These are phyloP conservation scores for Trichosurus vulpecula DNA, from an alignment of 2,797 vertebrate genomes.

Conservation along the genomic window DNA sequence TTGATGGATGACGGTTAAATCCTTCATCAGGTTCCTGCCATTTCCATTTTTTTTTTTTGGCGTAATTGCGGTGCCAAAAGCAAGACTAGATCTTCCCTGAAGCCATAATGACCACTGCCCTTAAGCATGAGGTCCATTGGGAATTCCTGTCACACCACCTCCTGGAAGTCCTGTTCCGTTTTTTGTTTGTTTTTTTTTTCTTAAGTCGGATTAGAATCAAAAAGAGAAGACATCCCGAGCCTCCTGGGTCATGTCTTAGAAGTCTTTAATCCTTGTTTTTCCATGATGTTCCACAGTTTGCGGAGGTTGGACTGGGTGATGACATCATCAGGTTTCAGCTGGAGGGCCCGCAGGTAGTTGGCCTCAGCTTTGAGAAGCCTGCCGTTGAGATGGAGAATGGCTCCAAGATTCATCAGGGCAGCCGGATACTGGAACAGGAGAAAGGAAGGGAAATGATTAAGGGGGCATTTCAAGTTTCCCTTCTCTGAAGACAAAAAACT, in stretches of 20 bases:
- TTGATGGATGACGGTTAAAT: constrained; percentile 71
- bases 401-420: constrained; percentile 98
- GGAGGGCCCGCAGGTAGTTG: constrained; percentile 97
- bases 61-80: constrained; percentile 72
- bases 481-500: constrained; percentile 58
- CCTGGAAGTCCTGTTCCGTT: constrained; percentile 70
- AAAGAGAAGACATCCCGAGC: constrained; percentile 47
- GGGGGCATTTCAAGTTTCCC: constrained; percentile 58
- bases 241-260: constrained; percentile 84
- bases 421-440: constrained; percentile 92
- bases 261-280: constrained; percentile 97
- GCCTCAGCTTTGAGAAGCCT: constrained; percentile 95
- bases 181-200: not conserved
- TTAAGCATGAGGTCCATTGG: constrained; percentile 63
- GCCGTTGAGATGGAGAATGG: constrained; percentile 98
- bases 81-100: constrained; percentile 75
- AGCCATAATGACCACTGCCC: constrained; percentile 74
- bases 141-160: constrained; percentile 58
- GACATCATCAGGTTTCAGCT: constrained; percentile 95
- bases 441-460: constrained; percentile 59
- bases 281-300: constrained; percentile 99
- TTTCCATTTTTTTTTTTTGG: constrained; percentile 79
- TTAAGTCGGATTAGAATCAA: constrained; percentile 55
- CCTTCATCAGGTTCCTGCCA: constrained; percentile 74
- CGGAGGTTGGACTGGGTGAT: constrained; percentile 99